Percentiles rank a stretch among this genome's conserved stretches.
Conservation (phyloP, 2,888 invertebrate genomes). For the Mythimna lalbum region DNA sequence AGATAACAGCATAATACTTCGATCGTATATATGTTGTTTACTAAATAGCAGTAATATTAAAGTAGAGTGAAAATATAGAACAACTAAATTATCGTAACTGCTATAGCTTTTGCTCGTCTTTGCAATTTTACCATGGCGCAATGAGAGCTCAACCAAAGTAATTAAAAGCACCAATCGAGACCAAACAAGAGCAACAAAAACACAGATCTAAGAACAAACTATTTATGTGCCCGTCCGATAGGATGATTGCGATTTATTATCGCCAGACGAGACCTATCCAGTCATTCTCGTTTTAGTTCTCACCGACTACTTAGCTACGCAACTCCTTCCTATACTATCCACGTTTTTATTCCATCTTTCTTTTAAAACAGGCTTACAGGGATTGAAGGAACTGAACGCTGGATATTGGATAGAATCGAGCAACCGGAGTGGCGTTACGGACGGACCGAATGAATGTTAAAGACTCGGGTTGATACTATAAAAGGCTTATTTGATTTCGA, state of each 20-base stretch:
- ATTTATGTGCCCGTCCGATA: constrained; percentile 51
- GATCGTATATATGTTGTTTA: no score
- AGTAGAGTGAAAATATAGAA: no score
- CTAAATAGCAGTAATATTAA: no score
- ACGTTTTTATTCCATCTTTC: constrained; percentile 55
- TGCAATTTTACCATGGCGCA: constrained; percentile 3
- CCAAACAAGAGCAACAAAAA: constrained; percentile 36
- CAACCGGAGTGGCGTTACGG: constrained; percentile 44
- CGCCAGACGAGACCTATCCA: constrained; percentile 41
- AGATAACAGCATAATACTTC: no score
- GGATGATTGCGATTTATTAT: constrained; percentile 61
- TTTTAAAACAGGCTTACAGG: constrained; percentile 60
- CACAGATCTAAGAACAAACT: constrained; percentile 32
- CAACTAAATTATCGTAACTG: background rate
- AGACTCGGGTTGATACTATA: constrained; percentile 59
- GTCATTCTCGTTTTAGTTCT: constrained; percentile 56
- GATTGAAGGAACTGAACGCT: constrained; percentile 63
- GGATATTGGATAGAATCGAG: constrained; percentile 60
- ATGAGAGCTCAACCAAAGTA: constrained; percentile 20
- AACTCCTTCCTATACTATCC: constrained; percentile 34
- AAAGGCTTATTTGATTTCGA: constrained; percentile 66
- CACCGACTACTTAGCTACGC: constrained; percentile 44
- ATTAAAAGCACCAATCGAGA: constrained; percentile 27
- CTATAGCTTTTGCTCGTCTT: background rate
- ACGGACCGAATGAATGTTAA: constrained; percentile 64